These are phyloP conservation scores for Fratercula arctica DNA, from an alignment of 2,797 vertebrate genomes.

Conservation along the genomic window DNA sequence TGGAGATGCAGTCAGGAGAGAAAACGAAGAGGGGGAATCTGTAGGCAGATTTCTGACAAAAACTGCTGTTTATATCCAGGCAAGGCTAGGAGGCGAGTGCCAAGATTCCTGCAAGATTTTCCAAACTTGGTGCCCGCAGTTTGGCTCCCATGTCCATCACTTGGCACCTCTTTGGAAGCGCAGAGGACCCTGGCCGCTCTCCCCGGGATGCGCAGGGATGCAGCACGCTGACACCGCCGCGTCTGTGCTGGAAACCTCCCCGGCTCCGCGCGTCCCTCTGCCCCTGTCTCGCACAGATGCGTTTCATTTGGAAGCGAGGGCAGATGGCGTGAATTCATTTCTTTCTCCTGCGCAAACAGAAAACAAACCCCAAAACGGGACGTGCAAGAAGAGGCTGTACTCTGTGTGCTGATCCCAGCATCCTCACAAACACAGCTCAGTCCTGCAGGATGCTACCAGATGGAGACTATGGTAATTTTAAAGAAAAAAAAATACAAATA, in stretches of 20 bases:
- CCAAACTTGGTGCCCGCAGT: not conserved
- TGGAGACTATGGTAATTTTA: constrained; percentile 54
- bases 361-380: not conserved
- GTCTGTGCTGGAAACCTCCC: not conserved
- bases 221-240: not conserved
- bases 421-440: not conserved
- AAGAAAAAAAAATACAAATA: constrained; percentile 18
- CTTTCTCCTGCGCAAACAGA: not conserved
- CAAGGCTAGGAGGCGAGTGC: not conserved
- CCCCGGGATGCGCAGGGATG: not conserved
- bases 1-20: not conserved
- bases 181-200: not conserved
- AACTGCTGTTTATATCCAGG: constrained; percentile 19
- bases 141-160: not conserved
- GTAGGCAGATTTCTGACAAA: constrained; percentile 47
- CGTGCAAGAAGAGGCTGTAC: not conserved
- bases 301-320: not conserved
- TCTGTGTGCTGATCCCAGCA: not conserved
- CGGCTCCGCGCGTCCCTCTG: fast-evolving
- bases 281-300: not conserved
- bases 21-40: constrained; percentile 28
- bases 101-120: constrained; percentile 32
- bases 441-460: constrained; percentile 13
- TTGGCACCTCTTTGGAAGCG: not conserved
- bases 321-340: constrained; percentile 1